Base-by-base conservation (phyloP, 37 sponge, comb jelly and placozoan species). In the Petrosia ficiformis region DNA sequence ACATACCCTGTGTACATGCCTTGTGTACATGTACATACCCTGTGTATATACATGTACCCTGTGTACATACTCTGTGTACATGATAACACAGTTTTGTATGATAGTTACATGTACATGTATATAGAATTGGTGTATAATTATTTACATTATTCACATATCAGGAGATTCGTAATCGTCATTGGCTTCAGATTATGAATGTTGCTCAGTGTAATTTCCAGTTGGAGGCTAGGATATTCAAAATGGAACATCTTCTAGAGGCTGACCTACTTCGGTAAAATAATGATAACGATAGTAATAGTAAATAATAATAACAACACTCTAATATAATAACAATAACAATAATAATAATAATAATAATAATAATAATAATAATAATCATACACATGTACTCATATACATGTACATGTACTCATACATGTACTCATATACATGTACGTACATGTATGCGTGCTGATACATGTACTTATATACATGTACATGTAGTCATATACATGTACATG, bases 141-240 rank as follows among this genome's bases (percentile, higher is more conserved):
- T 22, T 11, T 36, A 11, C 39, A 38, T 25, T 1, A 24, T 35
- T 34, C 0, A n/a, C 32, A 28, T 31, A 57, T 34, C 43, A 84
- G 85, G 86, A 91, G 57, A 72, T 95, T 44, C 73, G 88, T 19
- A 96, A 79, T 60, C 61, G 96, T 4, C 96, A 96, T 75, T 96
- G 96, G 96, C 66, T 96, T 33, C 87, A 89, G 39, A 84, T 96
- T 21, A 96, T 96, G 96, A 43, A 74, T 32, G 93, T 89, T 31
- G 81, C 87, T 19, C 84, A 87, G 54, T 86, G 82, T 39, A 89
- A 72, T 56, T 86, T 96, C 44, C 96, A 89, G 44, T 68, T 96
- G 82, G 96, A 96, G 76, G 93, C 93, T 22, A 84, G 74, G 24
- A 57, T 83, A 28, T 89, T 96, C 76, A 96, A 72, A 65, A 70